phyloP scores from a whole-genome alignment of 2,888 invertebrate genomes.

The Torymus aiolomorphi region DNA sequence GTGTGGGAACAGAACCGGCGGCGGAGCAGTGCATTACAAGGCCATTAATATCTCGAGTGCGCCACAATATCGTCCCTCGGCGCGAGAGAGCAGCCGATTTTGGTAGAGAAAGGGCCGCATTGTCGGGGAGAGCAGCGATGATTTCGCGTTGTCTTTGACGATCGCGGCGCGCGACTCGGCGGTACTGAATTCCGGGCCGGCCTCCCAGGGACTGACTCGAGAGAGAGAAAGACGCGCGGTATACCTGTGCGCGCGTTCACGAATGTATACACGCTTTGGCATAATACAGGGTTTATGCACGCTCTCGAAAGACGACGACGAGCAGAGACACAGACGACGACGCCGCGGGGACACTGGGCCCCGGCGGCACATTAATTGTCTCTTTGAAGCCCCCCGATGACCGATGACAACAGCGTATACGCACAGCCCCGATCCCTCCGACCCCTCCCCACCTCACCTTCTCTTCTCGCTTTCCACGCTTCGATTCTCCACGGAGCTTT shows the following conservation, averaged over 20 bases:
- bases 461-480: not conserved
- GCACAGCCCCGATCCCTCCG: constrained; percentile 1
- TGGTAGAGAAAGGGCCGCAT: constrained; percentile 44
- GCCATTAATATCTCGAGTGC: constrained; percentile 40
- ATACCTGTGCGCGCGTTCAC: not conserved
- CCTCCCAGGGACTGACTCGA: constrained; percentile 55
- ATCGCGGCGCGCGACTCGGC: constrained; percentile 55
- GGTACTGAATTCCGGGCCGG: constrained; percentile 56
- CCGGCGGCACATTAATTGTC: constrained; percentile 72
- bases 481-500: not conserved
- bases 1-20: constrained; percentile 22
- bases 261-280: not conserved
- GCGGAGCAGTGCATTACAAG: not conserved
- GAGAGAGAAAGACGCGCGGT: too few species aligned
- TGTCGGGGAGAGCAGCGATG: constrained; percentile 59
- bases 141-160: constrained; percentile 66
- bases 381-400: constrained; percentile 70
- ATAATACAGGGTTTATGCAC: constrained; percentile 29
- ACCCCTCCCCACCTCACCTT: too few species aligned
- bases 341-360: constrained; percentile 71
- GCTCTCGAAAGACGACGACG: constrained; percentile 34
- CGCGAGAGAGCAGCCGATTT: too few species aligned
- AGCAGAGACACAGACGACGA: constrained; percentile 45
- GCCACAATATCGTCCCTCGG: not conserved
- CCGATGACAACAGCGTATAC: constrained; percentile 68